Base-by-base conservation (phyloP, 2,888 invertebrate genomes). In the Cerastoderma edule region DNA sequence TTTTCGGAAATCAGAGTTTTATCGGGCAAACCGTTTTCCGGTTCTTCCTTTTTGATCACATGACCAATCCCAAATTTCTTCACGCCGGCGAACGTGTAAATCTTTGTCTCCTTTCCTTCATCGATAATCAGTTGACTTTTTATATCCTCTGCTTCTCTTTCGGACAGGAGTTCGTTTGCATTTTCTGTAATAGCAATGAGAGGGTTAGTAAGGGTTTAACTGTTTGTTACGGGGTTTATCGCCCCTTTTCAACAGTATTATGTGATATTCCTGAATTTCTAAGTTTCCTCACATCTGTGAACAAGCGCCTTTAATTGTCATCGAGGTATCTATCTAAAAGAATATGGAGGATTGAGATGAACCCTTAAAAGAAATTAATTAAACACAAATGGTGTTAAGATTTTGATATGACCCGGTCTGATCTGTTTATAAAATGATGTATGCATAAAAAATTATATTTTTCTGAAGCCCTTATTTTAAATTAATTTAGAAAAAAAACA, bases 21-120 rank as follows among this genome's bases (percentile, higher is more conserved):
- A 6, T 28, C 2, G 19, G 27, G 10, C 30, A 60, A 6, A 10
- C 50, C 53, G 24, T 30, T 35, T n/a, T 72, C 72, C 5, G 67
- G 67, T 27, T 72, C 72, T 1, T 27, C 22, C 24, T 24, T 35
- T 27, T 24, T 67, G 27, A 72, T 50, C n/a, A 67, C 8, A 32
- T 72, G 72, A 22, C 72, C 72, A 35, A 72, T 72, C 6, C 72
- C 72, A n/a, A 72, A 67, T 30, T 67, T 67, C 6, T 4, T 2
- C 10, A 48, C 39, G 16, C 32, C 60, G 8, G 22, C 27, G 22
- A 2, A 27, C 19, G 32, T 8, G n/a, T 67, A 72, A 1, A 72
- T 67, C 1, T 0, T 22, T 2, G 30, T 2, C 28, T 30, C 22
- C 0, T 48, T 28, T 13, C 60, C 67, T 50, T 72, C 67, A 28